Evolutionary conservation across 2,888 invertebrate species (phyloP).

Genomic region (Cryptus viduatorius): DNA sequence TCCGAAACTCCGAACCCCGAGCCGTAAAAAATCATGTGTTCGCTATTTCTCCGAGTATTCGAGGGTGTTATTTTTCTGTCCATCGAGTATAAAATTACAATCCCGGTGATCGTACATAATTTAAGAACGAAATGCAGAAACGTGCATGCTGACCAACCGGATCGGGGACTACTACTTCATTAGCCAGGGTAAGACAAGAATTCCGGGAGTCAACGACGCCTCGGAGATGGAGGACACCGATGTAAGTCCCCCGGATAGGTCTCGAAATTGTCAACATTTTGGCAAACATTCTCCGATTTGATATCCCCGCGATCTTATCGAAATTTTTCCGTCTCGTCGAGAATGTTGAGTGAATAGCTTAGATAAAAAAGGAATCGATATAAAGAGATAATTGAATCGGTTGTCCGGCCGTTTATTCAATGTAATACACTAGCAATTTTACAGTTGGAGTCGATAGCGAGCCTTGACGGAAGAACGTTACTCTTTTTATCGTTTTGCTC

Average conservation of each 20-base stretch:
- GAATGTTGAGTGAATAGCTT: too few species aligned
- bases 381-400: background rate
- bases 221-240: constrained; percentile 94
- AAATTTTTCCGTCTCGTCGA: background rate
- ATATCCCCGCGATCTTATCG: background rate
- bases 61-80: constrained; percentile 6
- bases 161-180: constrained; percentile 95
- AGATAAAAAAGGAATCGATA: background rate
- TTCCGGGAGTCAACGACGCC: constrained; percentile 97
- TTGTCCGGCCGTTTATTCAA: background rate
- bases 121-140: constrained; percentile 88
- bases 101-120: constrained; percentile 21
- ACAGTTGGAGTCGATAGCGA: too few species aligned
- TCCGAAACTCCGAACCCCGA: too few species aligned
- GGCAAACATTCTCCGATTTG: constrained; percentile 20
- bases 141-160: constrained; percentile 93
- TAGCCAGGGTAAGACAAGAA: constrained; percentile 97
- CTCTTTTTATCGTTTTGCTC: too few species aligned
- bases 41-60: constrained; percentile 2
- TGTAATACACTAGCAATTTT: background rate
- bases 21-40: background rate
- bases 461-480: too few species aligned
- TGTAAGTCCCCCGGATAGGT: constrained; percentile 88
- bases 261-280: constrained; percentile 66
- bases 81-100: constrained; percentile 45